Evolutionary conservation across 1,140 invertebrate genomes (phyloP).

Genomic region (Atta cephalotes): DNA sequence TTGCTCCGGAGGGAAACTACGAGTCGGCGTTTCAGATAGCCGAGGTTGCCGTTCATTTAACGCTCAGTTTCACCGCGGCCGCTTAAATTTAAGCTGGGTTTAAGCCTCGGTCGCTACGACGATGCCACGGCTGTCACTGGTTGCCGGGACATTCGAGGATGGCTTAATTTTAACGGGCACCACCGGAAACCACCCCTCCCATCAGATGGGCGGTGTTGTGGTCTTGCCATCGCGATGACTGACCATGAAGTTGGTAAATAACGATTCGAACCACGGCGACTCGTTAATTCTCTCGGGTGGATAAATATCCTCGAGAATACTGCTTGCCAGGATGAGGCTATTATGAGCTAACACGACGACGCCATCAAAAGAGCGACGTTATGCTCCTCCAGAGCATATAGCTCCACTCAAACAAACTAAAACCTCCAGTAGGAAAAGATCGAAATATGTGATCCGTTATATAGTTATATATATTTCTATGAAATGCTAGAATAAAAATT

Average conservation of each 20-base stretch:
- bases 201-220: not conserved
- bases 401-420: not conserved
- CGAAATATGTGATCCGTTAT: not conserved
- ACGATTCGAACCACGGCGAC: constrained; percentile 50
- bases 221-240: constrained; percentile 33
- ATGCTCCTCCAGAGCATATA: not conserved
- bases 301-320: constrained; percentile 40
- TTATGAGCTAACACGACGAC: not conserved
- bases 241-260: constrained; percentile 53
- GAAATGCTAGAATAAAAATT: not conserved
- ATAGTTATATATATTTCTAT: not conserved
- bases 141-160: constrained; percentile 39
- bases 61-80: constrained; percentile 57
- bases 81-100: constrained; percentile 65
- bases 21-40: not conserved
- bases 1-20: constrained; percentile 30
- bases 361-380: not conserved
- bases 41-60: constrained; percentile 61
- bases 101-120: constrained; percentile 55
- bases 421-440: not conserved
- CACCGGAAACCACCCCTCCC: constrained; percentile 20
- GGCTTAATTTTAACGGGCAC: constrained; percentile 63
- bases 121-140: constrained; percentile 50
- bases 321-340: not conserved
- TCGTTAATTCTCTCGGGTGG: constrained; percentile 41